phyloP scores from a whole-genome alignment of 2,888 invertebrate genomes.

The Athalia rosae region DNA sequence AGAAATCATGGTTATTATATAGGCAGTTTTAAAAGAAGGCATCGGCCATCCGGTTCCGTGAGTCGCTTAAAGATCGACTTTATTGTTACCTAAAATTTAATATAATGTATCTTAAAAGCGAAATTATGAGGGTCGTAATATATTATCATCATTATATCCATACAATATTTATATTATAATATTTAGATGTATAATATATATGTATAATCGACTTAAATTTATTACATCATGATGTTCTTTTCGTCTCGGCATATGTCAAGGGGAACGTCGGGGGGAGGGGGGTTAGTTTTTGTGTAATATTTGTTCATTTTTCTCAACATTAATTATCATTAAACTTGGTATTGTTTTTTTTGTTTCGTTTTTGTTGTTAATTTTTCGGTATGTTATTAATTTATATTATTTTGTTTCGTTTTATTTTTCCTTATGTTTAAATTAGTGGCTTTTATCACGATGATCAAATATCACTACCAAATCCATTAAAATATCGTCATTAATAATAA shows the following conservation, averaged over 20 bases:
- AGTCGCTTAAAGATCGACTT: constrained; percentile 36
- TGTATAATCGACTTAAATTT: constrained; percentile 56
- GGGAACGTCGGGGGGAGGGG: constrained; percentile 8
- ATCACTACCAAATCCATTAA: constrained; percentile 26
- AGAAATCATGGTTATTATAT: background rate
- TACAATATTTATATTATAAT: constrained; percentile 43
- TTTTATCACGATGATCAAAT: constrained; percentile 39
- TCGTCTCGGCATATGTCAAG: constrained; percentile 26
- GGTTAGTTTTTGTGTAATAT: background rate
- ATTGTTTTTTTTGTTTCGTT: background rate
- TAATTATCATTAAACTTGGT: background rate
- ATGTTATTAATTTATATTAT: background rate
- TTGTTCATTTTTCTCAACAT: background rate
- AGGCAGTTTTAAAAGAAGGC: constrained; percentile 1
- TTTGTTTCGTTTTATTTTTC: constrained; percentile 9
- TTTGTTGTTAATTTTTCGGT: background rate
- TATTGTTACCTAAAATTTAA: constrained; percentile 40
- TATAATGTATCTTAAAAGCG: constrained; percentile 48
- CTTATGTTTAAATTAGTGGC: constrained; percentile 31
- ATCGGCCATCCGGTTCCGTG: constrained; percentile 3
- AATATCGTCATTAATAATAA: background rate
- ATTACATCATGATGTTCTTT: constrained; percentile 55
- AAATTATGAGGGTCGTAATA: constrained; percentile 56
- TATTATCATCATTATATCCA: constrained; percentile 60
- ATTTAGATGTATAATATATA: constrained; percentile 39